These are phyloP conservation scores for Blastomussa wellsi DNA, from an alignment of 92 coral and sea anemone genomes.

Conservation along the genomic window DNA sequence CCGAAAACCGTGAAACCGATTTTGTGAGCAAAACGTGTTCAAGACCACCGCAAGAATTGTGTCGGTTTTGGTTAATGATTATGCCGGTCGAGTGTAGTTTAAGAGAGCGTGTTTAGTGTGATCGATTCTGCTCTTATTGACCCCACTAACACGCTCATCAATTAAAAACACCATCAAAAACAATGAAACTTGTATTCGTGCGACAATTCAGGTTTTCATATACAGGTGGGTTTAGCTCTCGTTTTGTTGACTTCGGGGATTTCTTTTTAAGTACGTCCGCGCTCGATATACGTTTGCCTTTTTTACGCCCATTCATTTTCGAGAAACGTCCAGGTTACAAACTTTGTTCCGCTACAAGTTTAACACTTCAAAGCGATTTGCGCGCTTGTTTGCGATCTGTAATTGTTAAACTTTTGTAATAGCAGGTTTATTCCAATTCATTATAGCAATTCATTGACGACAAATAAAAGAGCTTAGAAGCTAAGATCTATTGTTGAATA, in stretches of 20 bases:
- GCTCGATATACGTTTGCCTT: too few species aligned
- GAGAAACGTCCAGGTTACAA: neutral
- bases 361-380: neutral
- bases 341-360: neutral
- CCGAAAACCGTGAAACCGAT: constrained; percentile 2
- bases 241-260: neutral
- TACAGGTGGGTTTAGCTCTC: too few species aligned
- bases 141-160: neutral
- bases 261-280: too few species aligned
- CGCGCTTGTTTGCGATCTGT: neutral
- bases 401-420: neutral
- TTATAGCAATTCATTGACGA: constrained; percentile 10
- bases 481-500: neutral
- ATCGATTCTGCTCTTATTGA: neutral
- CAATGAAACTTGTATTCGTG: neutral
- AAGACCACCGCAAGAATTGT: neutral
- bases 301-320: neutral
- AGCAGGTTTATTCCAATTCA: neutral
- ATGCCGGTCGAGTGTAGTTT: neutral
- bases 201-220: neutral
- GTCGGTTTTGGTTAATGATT: neutral
- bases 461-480: neutral
- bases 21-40: neutral
- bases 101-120: neutral
- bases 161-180: neutral